A percentile compares a stretch with the other conserved stretches of the same genome.
These are phyloP conservation scores for Pollimyrus isidori DNA, from an alignment of 2,113 vertebrate genomes.

Conservation along the genomic window DNA sequence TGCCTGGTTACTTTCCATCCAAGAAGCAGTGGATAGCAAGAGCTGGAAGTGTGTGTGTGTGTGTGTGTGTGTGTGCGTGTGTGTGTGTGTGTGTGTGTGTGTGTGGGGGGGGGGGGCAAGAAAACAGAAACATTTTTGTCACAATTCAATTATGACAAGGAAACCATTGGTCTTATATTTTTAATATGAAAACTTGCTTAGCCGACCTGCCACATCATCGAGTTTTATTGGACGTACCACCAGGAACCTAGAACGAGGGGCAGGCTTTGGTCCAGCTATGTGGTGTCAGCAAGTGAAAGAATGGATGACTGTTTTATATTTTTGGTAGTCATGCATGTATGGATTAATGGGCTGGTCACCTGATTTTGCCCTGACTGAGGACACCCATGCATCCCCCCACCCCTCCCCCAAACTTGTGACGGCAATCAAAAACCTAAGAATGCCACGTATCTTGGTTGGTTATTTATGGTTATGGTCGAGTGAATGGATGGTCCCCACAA, in stretches of 20 bases:
- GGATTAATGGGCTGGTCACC: not conserved
- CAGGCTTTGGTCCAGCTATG: not conserved
- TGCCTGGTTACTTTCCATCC: constrained; percentile 34
- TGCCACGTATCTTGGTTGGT: too few species aligned
- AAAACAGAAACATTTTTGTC: not conserved
- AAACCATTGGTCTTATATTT: not conserved
- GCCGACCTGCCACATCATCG: not conserved
- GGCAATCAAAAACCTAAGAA: too few species aligned
- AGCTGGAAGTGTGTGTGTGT: constrained; percentile 4
- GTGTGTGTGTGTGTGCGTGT: too few species aligned
- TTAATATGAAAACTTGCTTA: not conserved
- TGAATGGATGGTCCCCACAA: too few species aligned
- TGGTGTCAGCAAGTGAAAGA: not conserved
- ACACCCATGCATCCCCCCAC: not conserved
- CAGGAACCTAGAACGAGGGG: not conserved
- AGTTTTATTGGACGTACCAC: not conserved
- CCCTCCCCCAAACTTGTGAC: too few species aligned
- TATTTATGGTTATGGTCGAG: too few species aligned
- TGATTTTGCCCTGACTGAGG: not conserved
- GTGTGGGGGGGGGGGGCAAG: too few species aligned
- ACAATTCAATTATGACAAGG: not conserved
- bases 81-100: too few species aligned
- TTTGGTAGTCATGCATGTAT: not conserved
- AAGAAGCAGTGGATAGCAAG: constrained; percentile 33
- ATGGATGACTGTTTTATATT: not conserved